A percentile compares a stretch with the other conserved stretches of the same genome.
Conservation (phyloP, 2,888 invertebrate genomes). For the Muscina levida region DNA sequence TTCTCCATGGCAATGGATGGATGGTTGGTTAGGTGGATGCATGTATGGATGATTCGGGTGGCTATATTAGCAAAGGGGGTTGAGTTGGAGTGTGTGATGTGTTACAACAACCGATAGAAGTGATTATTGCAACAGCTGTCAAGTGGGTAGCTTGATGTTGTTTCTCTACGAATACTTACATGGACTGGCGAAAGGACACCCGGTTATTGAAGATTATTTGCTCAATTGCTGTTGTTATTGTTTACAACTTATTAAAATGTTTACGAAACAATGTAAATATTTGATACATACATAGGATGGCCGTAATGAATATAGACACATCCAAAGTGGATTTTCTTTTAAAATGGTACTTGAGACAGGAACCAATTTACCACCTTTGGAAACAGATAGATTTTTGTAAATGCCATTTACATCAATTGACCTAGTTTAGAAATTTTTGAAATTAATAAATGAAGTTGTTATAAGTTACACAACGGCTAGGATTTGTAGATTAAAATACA, state of each 20-base stretch:
- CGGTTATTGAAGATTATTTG: slow-evolving; percentile 34
- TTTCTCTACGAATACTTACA: slow-evolving; percentile 1
- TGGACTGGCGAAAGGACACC: background rate
- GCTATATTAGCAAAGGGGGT: too few relatives aligned
- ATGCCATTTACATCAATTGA: too few relatives aligned
- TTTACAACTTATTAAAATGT: slow-evolving; percentile 65
- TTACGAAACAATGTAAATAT: slow-evolving; percentile 66
- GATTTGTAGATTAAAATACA: too few relatives aligned
- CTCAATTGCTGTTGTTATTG: slow-evolving; percentile 56
- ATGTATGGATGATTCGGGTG: background rate
- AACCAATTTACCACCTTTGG: too few relatives aligned
- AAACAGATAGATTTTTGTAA: too few relatives aligned
- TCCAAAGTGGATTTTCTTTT: slow-evolving; percentile 19
- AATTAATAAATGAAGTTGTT: too few relatives aligned
- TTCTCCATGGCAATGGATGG: slow-evolving; percentile 21
- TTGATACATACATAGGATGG: slow-evolving; percentile 49
- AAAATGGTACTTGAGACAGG: too few relatives aligned
- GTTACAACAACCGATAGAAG: slow-evolving; percentile 31
- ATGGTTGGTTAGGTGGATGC: slow-evolving; percentile 16
- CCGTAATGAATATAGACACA: slow-evolving; percentile 52
- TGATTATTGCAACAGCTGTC: slow-evolving; percentile 65
- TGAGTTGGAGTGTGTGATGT: slow-evolving; percentile 17
- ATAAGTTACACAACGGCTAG: too few relatives aligned
- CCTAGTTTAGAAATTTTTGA: too few relatives aligned
- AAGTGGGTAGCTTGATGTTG: slow-evolving; percentile 57